Evolutionary conservation across 2,113 vertebrate genomes (phyloP).

Genomic region (Syngnathus floridae): DNA sequence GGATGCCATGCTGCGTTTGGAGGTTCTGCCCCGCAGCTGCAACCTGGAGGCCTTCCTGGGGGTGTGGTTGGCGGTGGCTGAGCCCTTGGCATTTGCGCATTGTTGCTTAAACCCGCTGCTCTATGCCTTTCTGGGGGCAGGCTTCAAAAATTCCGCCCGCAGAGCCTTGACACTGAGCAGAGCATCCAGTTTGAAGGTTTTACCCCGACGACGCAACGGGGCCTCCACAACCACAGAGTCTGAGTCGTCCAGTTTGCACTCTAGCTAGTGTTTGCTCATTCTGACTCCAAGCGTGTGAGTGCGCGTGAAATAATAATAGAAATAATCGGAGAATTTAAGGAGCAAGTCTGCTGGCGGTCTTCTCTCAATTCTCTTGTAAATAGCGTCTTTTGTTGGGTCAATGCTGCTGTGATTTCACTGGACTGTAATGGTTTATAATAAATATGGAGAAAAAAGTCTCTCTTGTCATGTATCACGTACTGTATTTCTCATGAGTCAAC

Average conservation of each 20-base stretch:
- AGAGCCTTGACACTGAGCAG: slow-evolving; percentile 85
- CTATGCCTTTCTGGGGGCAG: slow-evolving; percentile 93
- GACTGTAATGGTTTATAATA: slow-evolving; percentile 48
- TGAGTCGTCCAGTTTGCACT: slow-evolving; percentile 95
- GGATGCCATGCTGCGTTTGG: slow-evolving; percentile 82
- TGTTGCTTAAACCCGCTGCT: slow-evolving; percentile 97
- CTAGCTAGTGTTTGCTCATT: slow-evolving; percentile 72
- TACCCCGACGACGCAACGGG: slow-evolving; percentile 83
- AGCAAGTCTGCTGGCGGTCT: slow-evolving; percentile 58
- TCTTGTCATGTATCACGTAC: not conserved
- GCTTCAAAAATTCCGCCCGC: slow-evolving; percentile 94
- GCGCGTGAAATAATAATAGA: slow-evolving; percentile 11
- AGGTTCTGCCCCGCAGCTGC: slow-evolving; percentile 80
- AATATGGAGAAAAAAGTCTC: slow-evolving; percentile 24
- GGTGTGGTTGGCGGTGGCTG: slow-evolving; percentile 85
- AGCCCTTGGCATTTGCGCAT: slow-evolving; percentile 91
- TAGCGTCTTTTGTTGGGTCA: slow-evolving; percentile 23
- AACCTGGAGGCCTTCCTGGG: slow-evolving; percentile 73
- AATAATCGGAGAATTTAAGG: slow-evolving; percentile 19
- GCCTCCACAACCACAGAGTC: slow-evolving; percentile 95
- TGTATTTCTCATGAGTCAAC: slow-evolving; percentile 19
- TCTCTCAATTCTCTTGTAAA: slow-evolving; percentile 50
- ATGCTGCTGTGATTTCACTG: slow-evolving; percentile 8
- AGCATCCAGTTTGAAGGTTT: slow-evolving; percentile 89
- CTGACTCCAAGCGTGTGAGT: slow-evolving; percentile 9